Evolutionary conservation across 2,797 vertebrate genomes (phyloP).

Genomic region (Liparis tanakae): DNA sequence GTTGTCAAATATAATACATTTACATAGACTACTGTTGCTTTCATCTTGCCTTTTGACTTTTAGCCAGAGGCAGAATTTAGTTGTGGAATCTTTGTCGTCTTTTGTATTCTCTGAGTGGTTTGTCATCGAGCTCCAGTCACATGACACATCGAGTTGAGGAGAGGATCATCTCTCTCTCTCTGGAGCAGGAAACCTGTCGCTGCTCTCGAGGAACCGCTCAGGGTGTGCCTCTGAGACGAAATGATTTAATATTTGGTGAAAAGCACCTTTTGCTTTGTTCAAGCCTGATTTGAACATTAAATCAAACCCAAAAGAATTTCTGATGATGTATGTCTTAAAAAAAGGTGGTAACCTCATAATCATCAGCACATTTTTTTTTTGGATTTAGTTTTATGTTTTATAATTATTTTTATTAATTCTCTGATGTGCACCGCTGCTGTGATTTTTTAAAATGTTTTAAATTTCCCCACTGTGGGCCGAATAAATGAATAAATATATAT

Average conservation of each 20-base stretch:
- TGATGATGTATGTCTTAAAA: slow-evolving; percentile 26
- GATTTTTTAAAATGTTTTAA: too few species aligned
- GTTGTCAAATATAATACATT: slow-evolving; percentile 40
- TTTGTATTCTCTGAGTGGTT: slow-evolving; percentile 54
- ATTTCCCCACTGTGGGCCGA: too few species aligned
- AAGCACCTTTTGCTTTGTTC: slow-evolving; percentile 22
- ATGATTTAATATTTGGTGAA: slow-evolving; percentile 32
- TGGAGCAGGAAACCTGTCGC: slow-evolving; percentile 23
- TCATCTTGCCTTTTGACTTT: slow-evolving; percentile 14
- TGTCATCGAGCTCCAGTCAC: slow-evolving; percentile 53
- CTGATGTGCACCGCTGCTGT: too few species aligned
- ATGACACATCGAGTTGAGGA: slow-evolving; percentile 50
- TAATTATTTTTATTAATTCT: too few species aligned
- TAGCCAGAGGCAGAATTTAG: slow-evolving; percentile 39
- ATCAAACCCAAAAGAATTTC: slow-evolving; percentile 10
- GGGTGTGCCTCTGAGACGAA: slow-evolving; percentile 34
- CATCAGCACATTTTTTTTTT: too few species aligned
- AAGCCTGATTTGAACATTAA: slow-evolving; percentile 37
- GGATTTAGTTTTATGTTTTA: too few species aligned
- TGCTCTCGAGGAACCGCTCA: slow-evolving; percentile 30
- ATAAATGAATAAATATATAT: too few species aligned
- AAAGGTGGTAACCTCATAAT: slow-evolving; percentile 9
- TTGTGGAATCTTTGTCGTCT: slow-evolving; percentile 42
- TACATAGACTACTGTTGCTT: slow-evolving; percentile 29
- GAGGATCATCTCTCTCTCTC: slow-evolving; percentile 42